Conservation (phyloP, 1,140 invertebrate genomes). For the Steinernema feltiae region DNA sequence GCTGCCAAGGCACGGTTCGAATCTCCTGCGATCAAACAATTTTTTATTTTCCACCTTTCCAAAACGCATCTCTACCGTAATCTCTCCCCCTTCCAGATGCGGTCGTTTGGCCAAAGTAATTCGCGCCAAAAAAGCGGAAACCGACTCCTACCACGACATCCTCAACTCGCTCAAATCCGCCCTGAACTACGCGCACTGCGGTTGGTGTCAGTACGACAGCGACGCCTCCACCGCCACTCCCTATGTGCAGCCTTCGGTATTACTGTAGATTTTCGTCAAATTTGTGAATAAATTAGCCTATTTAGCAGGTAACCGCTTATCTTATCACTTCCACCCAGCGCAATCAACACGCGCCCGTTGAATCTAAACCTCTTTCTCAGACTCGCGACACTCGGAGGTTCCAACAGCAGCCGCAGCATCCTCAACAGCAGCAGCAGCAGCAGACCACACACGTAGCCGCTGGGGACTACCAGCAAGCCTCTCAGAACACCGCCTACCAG, state of each 20-base stretch:
- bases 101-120: neutral
- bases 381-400: neutral
- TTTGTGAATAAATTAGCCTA: neutral
- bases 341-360: neutral
- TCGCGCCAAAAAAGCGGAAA: neutral
- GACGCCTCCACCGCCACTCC: constrained; percentile 6
- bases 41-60: too few species aligned
- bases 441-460: too few species aligned
- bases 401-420: neutral
- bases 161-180: neutral
- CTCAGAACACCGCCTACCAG: constrained; percentile 4
- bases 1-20: too few species aligned
- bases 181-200: constrained; percentile 6
- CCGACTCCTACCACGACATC: constrained; percentile 1
- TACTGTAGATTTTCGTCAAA: neutral
- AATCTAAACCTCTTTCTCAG: constrained; percentile 11
- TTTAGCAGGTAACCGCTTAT: constrained; percentile 13
- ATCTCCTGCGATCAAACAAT: too few species aligned
- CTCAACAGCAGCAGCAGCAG: too few species aligned
- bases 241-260: neutral
- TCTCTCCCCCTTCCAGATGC: neutral
- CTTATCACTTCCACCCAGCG: constrained; percentile 7
- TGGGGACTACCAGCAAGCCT: neutral
- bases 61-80: neutral
- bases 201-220: constrained; percentile 5